A percentile compares a stretch with the other conserved stretches of the same genome.
Evolutionary conservation across 2,113 vertebrate species (phyloP).

Genomic region (Platycercus adscitus): DNA sequence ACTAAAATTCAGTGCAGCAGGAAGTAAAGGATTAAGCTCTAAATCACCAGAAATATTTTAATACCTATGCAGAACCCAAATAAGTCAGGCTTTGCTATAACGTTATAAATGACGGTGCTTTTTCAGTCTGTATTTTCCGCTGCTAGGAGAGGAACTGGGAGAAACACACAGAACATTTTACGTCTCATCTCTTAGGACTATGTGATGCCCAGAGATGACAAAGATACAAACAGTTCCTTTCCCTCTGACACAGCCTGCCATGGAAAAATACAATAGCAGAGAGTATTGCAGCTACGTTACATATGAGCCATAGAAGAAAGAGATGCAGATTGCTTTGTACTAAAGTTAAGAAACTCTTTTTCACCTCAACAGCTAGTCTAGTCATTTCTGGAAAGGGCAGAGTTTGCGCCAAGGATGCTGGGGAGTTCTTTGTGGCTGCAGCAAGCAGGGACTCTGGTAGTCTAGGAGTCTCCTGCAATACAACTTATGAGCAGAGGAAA

Average conservation of each 20-base stretch:
- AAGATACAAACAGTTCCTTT: background rate
- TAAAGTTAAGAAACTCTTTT: background rate
- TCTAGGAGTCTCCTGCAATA: background rate
- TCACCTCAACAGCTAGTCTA: background rate
- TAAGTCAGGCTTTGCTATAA: background rate
- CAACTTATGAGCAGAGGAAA: constrained; percentile 6
- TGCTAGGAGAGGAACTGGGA: background rate
- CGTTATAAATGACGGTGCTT: background rate
- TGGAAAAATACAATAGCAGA: background rate
- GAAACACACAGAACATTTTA: background rate
- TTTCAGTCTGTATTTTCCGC: background rate
- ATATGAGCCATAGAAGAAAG: background rate
- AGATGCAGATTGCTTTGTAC: background rate
- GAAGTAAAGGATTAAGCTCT: background rate
- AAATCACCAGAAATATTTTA: background rate
- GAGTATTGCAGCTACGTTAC: background rate
- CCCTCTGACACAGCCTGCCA: background rate
- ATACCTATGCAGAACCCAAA: background rate
- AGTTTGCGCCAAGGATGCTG: background rate
- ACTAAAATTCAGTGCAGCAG: background rate
- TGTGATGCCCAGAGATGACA: background rate
- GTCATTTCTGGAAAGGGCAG: background rate
- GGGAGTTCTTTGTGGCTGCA: background rate
- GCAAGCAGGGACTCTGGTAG: background rate
- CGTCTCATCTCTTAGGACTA: background rate